These are phyloP conservation scores for Napeogenes sylphis DNA, from an alignment of 2,888 invertebrate species.

Conservation along the genomic window DNA sequence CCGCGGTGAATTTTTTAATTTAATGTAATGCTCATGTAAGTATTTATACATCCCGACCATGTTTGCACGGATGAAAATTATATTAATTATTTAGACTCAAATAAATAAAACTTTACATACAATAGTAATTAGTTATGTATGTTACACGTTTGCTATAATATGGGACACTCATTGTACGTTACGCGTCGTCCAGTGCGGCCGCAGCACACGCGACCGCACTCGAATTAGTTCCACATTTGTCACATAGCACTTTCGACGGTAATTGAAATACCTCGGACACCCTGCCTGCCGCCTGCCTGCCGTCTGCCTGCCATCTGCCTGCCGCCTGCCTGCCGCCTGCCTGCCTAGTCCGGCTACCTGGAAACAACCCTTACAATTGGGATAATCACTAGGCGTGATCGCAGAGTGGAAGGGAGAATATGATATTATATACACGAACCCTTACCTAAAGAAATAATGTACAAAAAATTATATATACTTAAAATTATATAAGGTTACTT, in stretches of 20 bases:
- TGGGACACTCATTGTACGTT: not conserved
- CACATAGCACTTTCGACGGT: conserved; percentile 24
- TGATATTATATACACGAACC: not conserved
- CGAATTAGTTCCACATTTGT: conserved; percentile 27
- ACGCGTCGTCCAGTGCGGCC: conserved; percentile 4
- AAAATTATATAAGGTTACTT: no score
- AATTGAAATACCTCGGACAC: conserved; percentile 28
- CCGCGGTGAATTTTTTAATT: no score
- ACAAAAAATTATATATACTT: not conserved
- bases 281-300: not conserved
- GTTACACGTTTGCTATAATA: no score
- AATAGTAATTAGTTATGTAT: no score
- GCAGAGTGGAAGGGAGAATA: not conserved
- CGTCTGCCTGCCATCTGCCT: not conserved
- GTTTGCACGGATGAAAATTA: no score
- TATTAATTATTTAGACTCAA: no score
- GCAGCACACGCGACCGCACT: conserved; percentile 10
- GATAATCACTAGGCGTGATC: not conserved
- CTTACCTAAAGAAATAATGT: not conserved
- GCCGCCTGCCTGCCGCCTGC: not conserved
- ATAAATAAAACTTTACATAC: no score
- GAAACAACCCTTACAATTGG: not conserved
- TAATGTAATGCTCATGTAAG: no score
- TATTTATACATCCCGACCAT: no score
- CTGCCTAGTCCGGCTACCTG: not conserved